Conservation (phyloP, 1,140 invertebrate genomes). For the Drosophila sp. region DNA sequence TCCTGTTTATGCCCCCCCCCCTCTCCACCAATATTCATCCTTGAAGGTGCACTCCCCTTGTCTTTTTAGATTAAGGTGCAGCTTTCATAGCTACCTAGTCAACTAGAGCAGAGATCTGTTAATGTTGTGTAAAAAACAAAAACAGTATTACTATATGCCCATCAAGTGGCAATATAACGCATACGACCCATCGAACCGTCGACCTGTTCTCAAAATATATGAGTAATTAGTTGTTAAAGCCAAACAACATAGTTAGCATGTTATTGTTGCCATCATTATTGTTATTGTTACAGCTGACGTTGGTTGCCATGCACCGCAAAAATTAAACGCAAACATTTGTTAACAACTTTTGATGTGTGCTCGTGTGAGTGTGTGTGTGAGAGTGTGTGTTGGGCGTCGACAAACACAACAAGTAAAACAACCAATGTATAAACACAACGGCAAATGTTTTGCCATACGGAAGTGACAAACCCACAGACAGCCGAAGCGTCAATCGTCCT, state of each 20-base stretch:
- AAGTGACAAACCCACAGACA: conserved; percentile 20
- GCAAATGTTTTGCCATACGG: conserved; percentile 19
- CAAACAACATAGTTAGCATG: conserved; percentile 69
- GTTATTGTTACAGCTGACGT: conserved; percentile 1
- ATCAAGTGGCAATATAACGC: conserved; percentile 74
- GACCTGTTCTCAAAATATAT: conserved; percentile 40
- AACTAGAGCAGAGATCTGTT: neutral
- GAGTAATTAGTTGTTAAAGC: conserved; percentile 75
- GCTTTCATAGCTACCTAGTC: neutral
- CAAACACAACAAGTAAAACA: conserved; percentile 44
- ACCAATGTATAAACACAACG: conserved; percentile 11
- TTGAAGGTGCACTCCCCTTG: neutral
- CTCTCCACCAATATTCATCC: neutral
- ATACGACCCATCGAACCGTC: conserved; percentile 61
- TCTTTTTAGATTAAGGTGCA: conserved; percentile 7
- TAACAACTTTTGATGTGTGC: conserved; percentile 57
- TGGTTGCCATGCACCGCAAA: conserved; percentile 60
- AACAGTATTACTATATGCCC: conserved; percentile 60
- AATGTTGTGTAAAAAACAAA: conserved; percentile 29
- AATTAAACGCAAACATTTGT: conserved; percentile 77
- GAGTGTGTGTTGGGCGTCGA: conserved; percentile 21
- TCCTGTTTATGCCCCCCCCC: neutral
- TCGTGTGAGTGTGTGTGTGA: conserved; percentile 25
- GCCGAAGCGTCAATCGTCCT: neutral
- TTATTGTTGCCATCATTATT: conserved; percentile 47